A percentile compares a stretch with the other conserved stretches of the same genome.
These are phyloP conservation scores for Ridgeia piscesae DNA, from an alignment of 1,140 invertebrate species.

Conservation along the genomic window DNA sequence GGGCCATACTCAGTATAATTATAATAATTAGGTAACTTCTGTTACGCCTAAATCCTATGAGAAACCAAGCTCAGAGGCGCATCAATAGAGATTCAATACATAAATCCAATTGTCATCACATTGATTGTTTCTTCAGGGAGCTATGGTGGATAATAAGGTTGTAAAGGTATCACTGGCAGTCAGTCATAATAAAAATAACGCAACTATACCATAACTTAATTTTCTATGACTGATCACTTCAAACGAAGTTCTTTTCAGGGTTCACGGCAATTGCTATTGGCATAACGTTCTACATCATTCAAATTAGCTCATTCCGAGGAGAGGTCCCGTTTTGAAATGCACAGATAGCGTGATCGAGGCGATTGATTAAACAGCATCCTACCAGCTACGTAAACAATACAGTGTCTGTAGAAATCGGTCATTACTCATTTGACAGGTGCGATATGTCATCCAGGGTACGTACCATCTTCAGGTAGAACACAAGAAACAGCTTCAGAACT, in stretches of 20 bases:
- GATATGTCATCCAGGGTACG: not conserved
- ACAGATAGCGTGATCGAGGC: not conserved
- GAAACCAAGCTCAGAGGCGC: too few relatives aligned
- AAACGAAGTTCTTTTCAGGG: not conserved
- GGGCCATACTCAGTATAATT: not conserved
- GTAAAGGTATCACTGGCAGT: too few relatives aligned
- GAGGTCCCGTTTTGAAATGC: not conserved
- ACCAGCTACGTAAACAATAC: not conserved
- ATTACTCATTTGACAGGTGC: not conserved
- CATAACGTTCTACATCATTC: not conserved
- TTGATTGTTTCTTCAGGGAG: too few relatives aligned
- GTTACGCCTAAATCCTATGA: too few relatives aligned
- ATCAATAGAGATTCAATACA: too few relatives aligned
- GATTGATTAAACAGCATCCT: not conserved
- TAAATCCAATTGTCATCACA: too few relatives aligned
- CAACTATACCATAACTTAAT: too few relatives aligned
- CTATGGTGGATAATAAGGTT: too few relatives aligned
- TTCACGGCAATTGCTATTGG: not conserved
- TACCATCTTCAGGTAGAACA: constrained; percentile 79
- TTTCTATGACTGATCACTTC: too few relatives aligned
- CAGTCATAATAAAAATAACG: too few relatives aligned
- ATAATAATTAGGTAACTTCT: too few relatives aligned
- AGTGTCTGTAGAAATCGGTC: not conserved
- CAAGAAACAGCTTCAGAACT: constrained; percentile 71
- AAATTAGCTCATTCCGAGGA: not conserved